These are phyloP conservation scores for Drosophila infuscata DNA, from an alignment of 2,888 invertebrate species.

Conservation along the genomic window DNA sequence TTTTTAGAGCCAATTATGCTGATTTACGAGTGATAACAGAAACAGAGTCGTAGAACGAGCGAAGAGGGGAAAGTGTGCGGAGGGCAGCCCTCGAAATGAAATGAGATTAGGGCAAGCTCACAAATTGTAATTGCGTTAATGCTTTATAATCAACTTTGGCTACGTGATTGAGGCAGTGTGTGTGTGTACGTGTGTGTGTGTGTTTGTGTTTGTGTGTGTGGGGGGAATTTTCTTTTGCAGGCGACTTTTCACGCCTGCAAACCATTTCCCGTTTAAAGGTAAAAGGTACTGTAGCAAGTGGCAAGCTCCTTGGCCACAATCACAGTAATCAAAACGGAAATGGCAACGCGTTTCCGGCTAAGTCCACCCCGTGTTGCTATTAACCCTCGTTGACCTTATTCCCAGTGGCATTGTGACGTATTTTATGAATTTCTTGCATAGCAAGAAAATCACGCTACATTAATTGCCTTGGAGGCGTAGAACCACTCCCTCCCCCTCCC, in stretches of 20 bases:
- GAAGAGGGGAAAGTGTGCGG: background rate
- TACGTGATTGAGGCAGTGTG: conserved; percentile 12
- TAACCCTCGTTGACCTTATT: conserved; percentile 66
- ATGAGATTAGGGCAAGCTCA: conserved; percentile 25
- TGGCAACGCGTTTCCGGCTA: conserved; percentile 66
- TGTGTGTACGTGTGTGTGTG: background rate
- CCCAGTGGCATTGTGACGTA: conserved; percentile 37
- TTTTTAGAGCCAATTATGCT: conserved; percentile 55
- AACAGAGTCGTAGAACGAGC: background rate
- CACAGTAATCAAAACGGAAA: conserved; percentile 70
- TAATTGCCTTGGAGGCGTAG: conserved; percentile 31
- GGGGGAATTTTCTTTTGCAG: conserved; percentile 28
- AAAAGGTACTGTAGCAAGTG: conserved; percentile 25
- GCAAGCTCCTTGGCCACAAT: conserved; percentile 31
- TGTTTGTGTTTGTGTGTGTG: background rate
- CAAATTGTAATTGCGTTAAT: conserved; percentile 46
- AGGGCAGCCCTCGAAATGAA: background rate
- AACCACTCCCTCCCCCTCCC: background rate
- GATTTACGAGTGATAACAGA: conserved; percentile 44
- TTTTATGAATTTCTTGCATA: conserved; percentile 40
- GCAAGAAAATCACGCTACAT: conserved; percentile 49
- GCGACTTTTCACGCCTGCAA: conserved; percentile 58
- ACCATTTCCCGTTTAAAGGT: conserved; percentile 41
- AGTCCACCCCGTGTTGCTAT: background rate
- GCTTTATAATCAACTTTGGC: conserved; percentile 23